Evolutionary conservation across 2,113 vertebrate species (phyloP).

Genomic region (Nannobrachium achirus): DNA sequence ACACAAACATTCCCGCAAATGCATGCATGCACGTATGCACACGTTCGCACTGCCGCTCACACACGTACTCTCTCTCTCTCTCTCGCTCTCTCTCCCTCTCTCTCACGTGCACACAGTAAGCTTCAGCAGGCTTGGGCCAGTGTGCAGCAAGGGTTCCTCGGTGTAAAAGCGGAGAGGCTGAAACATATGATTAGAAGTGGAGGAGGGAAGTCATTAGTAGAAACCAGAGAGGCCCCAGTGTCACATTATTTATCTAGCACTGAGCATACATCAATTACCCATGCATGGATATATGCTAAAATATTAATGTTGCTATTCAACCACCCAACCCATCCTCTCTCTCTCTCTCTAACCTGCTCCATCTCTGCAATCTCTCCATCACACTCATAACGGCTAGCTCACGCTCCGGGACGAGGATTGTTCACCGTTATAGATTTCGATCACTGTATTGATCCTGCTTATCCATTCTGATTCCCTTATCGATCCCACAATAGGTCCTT

Average conservation of each 20-base stretch:
- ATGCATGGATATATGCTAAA: constrained; percentile 75
- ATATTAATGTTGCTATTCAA: constrained; percentile 73
- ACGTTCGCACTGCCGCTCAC: background rate
- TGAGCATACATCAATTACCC: constrained; percentile 75
- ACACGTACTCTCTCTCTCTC: background rate
- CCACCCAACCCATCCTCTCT: constrained; percentile 18
- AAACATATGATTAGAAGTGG: constrained; percentile 78
- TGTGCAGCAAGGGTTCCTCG: constrained; percentile 68
- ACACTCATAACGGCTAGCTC: background rate
- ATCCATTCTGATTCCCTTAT: too few relatives aligned
- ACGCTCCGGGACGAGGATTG: too few relatives aligned
- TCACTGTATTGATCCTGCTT: too few relatives aligned
- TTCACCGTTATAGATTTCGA: too few relatives aligned
- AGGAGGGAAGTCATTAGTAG: constrained; percentile 77
- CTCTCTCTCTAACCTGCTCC: constrained; percentile 12
- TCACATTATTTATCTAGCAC: constrained; percentile 75
- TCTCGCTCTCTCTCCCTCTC: background rate
- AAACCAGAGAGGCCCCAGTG: constrained; percentile 69
- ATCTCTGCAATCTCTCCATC: constrained; percentile 9
- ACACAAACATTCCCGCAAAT: background rate
- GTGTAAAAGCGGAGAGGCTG: constrained; percentile 75
- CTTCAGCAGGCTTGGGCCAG: constrained; percentile 72
- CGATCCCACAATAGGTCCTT: background rate
- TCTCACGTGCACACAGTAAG: constrained; percentile 50
- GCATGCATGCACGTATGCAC: background rate